Conservation (phyloP, 2,888 invertebrate genomes). For the Podotricha telesiphe region DNA sequence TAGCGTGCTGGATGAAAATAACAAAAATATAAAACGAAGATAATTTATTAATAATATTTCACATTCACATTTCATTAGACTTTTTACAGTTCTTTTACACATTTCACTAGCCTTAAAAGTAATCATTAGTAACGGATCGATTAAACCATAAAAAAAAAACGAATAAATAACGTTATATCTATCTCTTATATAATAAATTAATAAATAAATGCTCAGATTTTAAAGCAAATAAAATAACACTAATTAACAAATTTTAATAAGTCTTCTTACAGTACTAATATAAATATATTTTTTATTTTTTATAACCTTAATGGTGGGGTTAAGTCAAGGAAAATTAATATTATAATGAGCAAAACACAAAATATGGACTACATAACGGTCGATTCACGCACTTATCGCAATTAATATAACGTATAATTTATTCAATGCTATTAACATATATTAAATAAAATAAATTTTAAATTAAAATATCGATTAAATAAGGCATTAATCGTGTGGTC, state of each 20-base stretch:
- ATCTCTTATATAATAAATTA: background rate
- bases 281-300: conserved; percentile 3
- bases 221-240: conserved; percentile 6
- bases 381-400: background rate
- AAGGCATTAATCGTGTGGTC: conserved; percentile 3
- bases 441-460: background rate
- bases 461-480: background rate
- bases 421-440: conserved; percentile 3
- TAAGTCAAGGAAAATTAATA: background rate
- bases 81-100: conserved; percentile 48
- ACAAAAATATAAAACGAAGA: conserved; percentile 17
- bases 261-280: background rate
- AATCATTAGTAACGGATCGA: conserved; percentile 36
- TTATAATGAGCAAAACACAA: background rate
- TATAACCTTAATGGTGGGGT: conserved; percentile 16
- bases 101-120: conserved; percentile 75
- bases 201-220: conserved; percentile 8
- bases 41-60: conserved; percentile 26
- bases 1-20: background rate
- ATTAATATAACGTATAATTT: conserved; percentile 3
- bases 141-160: conserved; percentile 10
- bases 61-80: conserved; percentile 30
- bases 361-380: conserved; percentile 5
- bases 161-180: background rate
- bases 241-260: conserved; percentile 7